Evolutionary conservation across 2,888 invertebrate genomes (phyloP).

Genomic region (Leptopterna dolabrata): DNA sequence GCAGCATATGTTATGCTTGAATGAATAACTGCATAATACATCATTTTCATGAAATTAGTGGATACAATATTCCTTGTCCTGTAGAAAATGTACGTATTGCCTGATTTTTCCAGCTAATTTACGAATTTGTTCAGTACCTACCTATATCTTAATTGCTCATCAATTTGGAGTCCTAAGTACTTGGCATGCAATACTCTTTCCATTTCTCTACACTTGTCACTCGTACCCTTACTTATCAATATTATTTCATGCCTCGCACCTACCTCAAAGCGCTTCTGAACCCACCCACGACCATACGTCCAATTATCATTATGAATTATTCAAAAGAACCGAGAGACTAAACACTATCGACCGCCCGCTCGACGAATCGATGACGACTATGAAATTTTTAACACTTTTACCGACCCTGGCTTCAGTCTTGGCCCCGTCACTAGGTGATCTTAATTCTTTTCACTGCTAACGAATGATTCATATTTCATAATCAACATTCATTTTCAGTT

Average conservation of each 20-base stretch:
- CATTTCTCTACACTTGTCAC: too few relatives aligned
- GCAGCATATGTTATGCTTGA: too few relatives aligned
- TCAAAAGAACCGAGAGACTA: background rate
- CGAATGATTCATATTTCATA: background rate
- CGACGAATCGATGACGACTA: background rate
- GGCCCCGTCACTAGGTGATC: background rate
- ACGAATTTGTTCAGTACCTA: too few relatives aligned
- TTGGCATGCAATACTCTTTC: too few relatives aligned
- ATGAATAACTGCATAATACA: too few relatives aligned
- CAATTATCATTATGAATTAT: background rate
- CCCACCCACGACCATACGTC: background rate
- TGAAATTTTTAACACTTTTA: slow-evolving; percentile 1
- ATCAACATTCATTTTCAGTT: background rate
- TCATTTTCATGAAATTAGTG: too few relatives aligned
- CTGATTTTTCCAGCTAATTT: too few relatives aligned
- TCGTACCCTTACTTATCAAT: too few relatives aligned
- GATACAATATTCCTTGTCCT: too few relatives aligned
- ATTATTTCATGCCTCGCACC: background rate
- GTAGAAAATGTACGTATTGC: too few relatives aligned
- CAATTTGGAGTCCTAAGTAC: too few relatives aligned
- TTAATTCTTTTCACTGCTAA: background rate
- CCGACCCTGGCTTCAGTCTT: background rate
- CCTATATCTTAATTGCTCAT: too few relatives aligned
- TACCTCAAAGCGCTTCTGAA: background rate
- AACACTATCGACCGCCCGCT: background rate